Percentiles rank a stretch among this genome's conserved stretches.
These are phyloP conservation scores for Eupithecia subumbrata DNA, from an alignment of 2,888 invertebrate genomes.

Conservation along the genomic window DNA sequence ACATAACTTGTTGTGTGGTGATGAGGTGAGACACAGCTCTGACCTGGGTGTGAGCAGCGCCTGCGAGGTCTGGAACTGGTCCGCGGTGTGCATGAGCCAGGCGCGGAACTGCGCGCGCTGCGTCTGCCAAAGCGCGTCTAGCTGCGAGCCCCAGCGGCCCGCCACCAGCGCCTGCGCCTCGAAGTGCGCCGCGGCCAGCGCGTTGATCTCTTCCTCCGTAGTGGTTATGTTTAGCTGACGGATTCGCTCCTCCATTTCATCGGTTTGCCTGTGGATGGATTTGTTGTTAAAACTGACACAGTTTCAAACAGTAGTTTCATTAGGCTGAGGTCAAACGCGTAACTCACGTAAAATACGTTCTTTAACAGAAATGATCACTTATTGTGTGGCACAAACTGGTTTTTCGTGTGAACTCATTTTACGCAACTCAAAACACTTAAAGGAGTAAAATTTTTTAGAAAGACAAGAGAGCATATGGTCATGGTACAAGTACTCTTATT, in stretches of 20 bases:
- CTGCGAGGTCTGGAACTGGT: slow-evolving; percentile 62
- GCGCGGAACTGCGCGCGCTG: slow-evolving; percentile 94
- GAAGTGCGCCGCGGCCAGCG: slow-evolving; percentile 91
- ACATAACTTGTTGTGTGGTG: neutral
- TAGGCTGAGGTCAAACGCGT: neutral
- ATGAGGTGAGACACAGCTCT: neutral
- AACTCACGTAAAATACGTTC: neutral
- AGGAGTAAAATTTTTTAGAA: too few relatives aligned
- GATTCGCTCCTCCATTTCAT: slow-evolving; percentile 95
- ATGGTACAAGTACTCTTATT: too few relatives aligned
- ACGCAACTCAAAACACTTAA: too few relatives aligned
- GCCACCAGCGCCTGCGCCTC: slow-evolving; percentile 93
- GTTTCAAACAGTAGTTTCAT: neutral
- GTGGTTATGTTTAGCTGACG: slow-evolving; percentile 90
- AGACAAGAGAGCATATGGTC: too few relatives aligned
- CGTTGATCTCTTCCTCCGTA: slow-evolving; percentile 93
- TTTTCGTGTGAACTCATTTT: too few relatives aligned
- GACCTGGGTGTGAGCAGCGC: slow-evolving; percentile 86
- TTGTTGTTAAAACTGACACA: neutral
- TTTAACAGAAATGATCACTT: too few relatives aligned
- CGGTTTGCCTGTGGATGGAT: slow-evolving; percentile 86
- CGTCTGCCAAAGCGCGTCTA: slow-evolving; percentile 92
- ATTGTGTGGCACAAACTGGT: too few relatives aligned
- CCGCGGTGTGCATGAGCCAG: slow-evolving; percentile 93
- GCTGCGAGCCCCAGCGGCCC: slow-evolving; percentile 92